phyloP scores from a whole-genome alignment of 2,888 invertebrate species.

The Molorchus minor region DNA sequence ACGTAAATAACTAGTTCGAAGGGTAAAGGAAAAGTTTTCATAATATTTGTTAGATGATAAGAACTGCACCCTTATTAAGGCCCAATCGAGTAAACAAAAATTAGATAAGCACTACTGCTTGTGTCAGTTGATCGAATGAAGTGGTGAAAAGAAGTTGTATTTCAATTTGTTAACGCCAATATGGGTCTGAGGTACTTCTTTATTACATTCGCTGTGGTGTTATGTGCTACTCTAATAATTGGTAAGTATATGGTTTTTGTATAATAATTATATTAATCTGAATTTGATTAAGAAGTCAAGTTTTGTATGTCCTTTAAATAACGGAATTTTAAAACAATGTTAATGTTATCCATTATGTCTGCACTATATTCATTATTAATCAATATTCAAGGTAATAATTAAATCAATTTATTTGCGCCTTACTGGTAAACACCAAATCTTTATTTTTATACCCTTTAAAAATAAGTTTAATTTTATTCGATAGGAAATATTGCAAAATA shows the following conservation, averaged over 20 bases:
- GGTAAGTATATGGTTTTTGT: constrained; percentile 24
- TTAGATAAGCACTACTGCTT: constrained; percentile 48
- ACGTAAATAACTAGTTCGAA: constrained; percentile 25
- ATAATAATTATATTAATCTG: neutral
- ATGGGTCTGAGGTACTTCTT: constrained; percentile 28
- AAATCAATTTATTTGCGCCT: constrained; percentile 19
- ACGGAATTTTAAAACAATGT: constrained; percentile 49
- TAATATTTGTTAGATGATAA: constrained; percentile 48
- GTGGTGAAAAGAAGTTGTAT: constrained; percentile 26
- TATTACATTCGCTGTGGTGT: constrained; percentile 4
- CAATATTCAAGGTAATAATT: constrained; percentile 31
- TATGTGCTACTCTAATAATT: constrained; percentile 20
- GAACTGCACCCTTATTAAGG: constrained; percentile 46
- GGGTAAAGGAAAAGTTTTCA: constrained; percentile 33
- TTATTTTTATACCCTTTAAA: neutral
- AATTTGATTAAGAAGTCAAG: neutral
- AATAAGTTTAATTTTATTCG: no score
- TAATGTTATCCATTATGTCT: constrained; percentile 44
- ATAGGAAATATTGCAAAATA: no score
- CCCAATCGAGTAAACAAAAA: constrained; percentile 45
- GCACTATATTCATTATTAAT: constrained; percentile 33
- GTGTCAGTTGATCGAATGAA: constrained; percentile 46
- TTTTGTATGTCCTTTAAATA: constrained; percentile 42
- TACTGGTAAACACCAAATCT: neutral
- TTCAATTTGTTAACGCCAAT: constrained; percentile 5